Base-by-base conservation (phyloP, 2,888 invertebrate genomes). In the Dioctria rufipes region DNA sequence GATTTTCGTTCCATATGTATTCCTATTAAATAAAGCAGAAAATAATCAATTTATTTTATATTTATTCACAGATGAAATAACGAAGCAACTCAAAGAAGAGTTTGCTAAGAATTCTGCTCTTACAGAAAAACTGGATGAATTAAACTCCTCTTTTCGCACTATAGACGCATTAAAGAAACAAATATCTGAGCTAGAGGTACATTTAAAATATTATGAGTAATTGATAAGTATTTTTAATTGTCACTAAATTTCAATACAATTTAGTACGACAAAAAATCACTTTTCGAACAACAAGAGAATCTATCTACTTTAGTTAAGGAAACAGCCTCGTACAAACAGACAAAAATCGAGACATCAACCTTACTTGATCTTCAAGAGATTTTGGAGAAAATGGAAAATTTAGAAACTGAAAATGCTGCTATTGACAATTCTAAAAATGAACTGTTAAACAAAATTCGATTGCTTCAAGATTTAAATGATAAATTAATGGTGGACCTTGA, bases 401-500 rank as follows among this genome's bases (percentile, higher is more conserved):
- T 81, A 46, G 80, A 81, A 80, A 80, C 81, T 3, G 82, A 82
- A 71, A 81, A 82, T 13, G 67, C 80, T 42, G 79, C 78, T 0
- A 81, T 82, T 13, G 73, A 75, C 60, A 80, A 80, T 42, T 80
- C 81, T 2, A 80, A 83, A 80, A 77, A 79, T 49, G 83, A 83
- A 79, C 43, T 83, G 66, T 63, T 82, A 43, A 40, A 67, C 3
- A 82, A 82, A 80, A 78, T 83, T 13, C 79, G 77, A 2, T 11
- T 73, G 11, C 61, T 83, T 11, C 83, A 83, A 69, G 83, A 83
- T 54, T 77, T 78, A 42, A 82, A 83, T 67, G 82, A 82, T 67
- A 69, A 80, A 63, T 37, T 83, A 11, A 46, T 73, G 11, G 73
- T 83, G 5, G 81, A 83, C 37, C 58, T 82, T 5, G 82, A 83